Conservation (phyloP, 1,140 invertebrate genomes). For the Xylocopa sonorina region DNA sequence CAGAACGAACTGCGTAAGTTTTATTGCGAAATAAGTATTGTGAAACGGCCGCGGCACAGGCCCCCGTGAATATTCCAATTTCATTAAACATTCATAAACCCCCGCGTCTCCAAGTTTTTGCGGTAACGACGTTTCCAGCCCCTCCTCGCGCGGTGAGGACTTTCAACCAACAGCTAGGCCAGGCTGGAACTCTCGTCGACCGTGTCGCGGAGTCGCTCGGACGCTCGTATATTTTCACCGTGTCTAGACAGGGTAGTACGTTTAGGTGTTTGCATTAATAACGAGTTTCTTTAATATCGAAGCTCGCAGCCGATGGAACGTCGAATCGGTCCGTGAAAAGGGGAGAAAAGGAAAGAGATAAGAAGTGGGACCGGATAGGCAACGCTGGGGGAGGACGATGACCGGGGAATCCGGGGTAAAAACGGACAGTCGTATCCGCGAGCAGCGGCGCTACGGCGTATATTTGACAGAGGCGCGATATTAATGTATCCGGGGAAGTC, state of each 20-base stretch:
- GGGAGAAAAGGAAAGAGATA: background rate
- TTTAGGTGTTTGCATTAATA: too few relatives aligned
- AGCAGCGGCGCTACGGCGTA: background rate
- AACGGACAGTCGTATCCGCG: constrained; percentile 36
- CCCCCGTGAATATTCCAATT: constrained; percentile 65
- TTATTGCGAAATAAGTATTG: constrained; percentile 64
- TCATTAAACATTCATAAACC: constrained; percentile 66
- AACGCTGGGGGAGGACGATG: constrained; percentile 1
- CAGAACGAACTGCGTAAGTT: constrained; percentile 38
- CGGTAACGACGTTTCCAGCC: background rate
- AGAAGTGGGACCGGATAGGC: background rate
- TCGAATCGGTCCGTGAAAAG: background rate
- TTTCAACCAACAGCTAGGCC: background rate
- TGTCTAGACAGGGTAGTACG: too few relatives aligned
- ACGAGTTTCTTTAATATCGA: too few relatives aligned
- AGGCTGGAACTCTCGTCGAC: too few relatives aligned
- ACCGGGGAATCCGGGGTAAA: constrained; percentile 13
- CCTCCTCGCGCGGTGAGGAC: background rate
- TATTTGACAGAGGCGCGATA: constrained; percentile 27
- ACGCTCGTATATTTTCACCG: background rate
- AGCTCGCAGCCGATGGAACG: too few relatives aligned
- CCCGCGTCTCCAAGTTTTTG: constrained; percentile 40
- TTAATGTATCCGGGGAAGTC: constrained; percentile 33
- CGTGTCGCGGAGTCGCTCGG: background rate
- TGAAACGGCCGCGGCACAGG: constrained; percentile 29